phyloP scores from a whole-genome alignment of 1,140 invertebrate species.

The Drosophila nikananu region DNA sequence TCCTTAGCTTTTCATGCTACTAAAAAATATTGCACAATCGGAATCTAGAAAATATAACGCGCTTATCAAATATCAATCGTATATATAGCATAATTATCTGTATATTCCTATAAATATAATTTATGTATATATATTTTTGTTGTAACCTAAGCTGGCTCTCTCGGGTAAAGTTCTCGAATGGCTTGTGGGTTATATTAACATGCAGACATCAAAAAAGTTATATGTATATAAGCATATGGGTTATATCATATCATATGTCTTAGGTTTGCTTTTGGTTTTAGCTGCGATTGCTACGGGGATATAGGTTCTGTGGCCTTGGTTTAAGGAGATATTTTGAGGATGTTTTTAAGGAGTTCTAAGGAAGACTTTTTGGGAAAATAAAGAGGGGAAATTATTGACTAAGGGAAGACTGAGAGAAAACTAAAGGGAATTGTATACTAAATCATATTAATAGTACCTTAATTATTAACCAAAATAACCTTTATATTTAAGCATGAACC shows the following conservation, averaged over 20 bases:
- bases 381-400: not conserved
- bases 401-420: not conserved
- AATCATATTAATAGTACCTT: not conserved
- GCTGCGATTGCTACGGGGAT: slow-evolving; percentile 18
- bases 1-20: slow-evolving; percentile 49
- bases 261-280: slow-evolving; percentile 42
- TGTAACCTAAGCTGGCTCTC: slow-evolving; percentile 38
- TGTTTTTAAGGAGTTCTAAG: not conserved
- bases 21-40: slow-evolving; percentile 82
- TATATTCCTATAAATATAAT: slow-evolving; percentile 52
- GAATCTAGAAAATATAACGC: slow-evolving; percentile 78
- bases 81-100: slow-evolving; percentile 59
- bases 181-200: slow-evolving; percentile 66
- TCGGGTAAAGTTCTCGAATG: slow-evolving; percentile 30
- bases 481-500: not conserved
- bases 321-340: not conserved
- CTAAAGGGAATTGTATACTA: not conserved
- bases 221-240: slow-evolving; percentile 24
- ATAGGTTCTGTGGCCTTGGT: not conserved
- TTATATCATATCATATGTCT: slow-evolving; percentile 47
- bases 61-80: slow-evolving; percentile 72
- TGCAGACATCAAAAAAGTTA: slow-evolving; percentile 81
- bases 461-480: not conserved
- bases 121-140: slow-evolving; percentile 26
- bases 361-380: slow-evolving; percentile 18